These are phyloP conservation scores for Caranx ignobilis DNA, from an alignment of 2,113 vertebrate genomes.

Conservation along the genomic window DNA sequence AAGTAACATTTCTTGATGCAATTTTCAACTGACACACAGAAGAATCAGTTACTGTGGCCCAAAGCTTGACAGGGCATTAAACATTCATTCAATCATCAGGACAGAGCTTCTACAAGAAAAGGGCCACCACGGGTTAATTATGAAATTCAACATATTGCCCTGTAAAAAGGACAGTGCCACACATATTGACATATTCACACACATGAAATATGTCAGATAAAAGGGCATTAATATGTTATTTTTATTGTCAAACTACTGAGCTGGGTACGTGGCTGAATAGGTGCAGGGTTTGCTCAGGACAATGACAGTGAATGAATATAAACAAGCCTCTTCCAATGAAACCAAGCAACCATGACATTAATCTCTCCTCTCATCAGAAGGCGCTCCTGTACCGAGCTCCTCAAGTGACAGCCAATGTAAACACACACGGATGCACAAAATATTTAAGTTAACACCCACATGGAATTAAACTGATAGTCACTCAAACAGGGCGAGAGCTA, in stretches of 20 bases:
- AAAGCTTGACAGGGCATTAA: slow-evolving; percentile 5
- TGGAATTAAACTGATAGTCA: not conserved
- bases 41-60: not conserved
- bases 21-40: slow-evolving; percentile 11
- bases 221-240: not conserved
- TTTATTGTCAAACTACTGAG: not conserved
- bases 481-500: not conserved
- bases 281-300: slow-evolving; percentile 30
- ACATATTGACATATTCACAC: not conserved
- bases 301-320: slow-evolving; percentile 29
- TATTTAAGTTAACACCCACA: slow-evolving; percentile 7
- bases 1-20: not conserved
- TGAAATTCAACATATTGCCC: slow-evolving; percentile 35
- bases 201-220: not conserved
- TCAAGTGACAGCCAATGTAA: slow-evolving; percentile 39
- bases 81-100: slow-evolving; percentile 39
- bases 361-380: slow-evolving; percentile 38
- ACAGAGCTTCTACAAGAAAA: slow-evolving; percentile 20
- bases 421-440: slow-evolving; percentile 18
- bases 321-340: slow-evolving; percentile 48
- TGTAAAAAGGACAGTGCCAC: not conserved
- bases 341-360: slow-evolving; percentile 43
- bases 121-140: slow-evolving; percentile 54
- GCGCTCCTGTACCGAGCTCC: slow-evolving; percentile 9
- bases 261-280: not conserved